Conservation (phyloP, 1,140 invertebrate genomes). For the Neodiprion pinetum region DNA sequence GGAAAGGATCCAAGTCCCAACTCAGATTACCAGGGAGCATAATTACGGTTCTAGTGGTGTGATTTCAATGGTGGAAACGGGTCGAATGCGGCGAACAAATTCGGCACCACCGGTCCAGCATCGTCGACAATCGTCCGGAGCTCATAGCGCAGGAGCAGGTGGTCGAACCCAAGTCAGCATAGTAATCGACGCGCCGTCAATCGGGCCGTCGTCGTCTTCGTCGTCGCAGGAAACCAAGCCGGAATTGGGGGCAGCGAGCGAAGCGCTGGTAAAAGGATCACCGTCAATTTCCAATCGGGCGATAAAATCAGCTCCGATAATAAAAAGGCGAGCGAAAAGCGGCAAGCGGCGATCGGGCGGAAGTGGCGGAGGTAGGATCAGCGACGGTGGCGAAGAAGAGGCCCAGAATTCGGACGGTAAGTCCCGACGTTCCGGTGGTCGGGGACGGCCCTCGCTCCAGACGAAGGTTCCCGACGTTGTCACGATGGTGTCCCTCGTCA, state of each 20-base stretch:
- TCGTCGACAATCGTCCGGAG: constrained; percentile 15
- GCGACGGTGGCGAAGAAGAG: background rate
- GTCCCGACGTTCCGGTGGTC: background rate
- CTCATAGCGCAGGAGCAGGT: constrained; percentile 22
- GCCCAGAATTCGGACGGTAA: background rate
- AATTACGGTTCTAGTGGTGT: no score
- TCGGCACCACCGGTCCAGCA: constrained; percentile 49
- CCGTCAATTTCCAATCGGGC: constrained; percentile 30
- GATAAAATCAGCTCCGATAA: constrained; percentile 48
- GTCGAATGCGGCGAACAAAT: constrained; percentile 38
- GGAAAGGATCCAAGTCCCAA: no score
- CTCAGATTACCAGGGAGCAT: no score
- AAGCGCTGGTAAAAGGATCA: no score
- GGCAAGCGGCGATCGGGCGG: constrained; percentile 40
- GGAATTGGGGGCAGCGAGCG: no score
- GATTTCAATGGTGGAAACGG: background rate
- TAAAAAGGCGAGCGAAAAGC: constrained; percentile 47
- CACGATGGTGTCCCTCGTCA: constrained; percentile 66
- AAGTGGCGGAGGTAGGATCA: background rate
- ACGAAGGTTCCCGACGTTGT: constrained; percentile 53
- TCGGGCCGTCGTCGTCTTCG: background rate
- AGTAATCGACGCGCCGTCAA: constrained; percentile 41
- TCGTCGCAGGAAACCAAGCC: background rate
- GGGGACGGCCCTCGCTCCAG: constrained; percentile 22
- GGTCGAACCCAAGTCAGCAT: constrained; percentile 42